A percentile compares a stretch with the other conserved stretches of the same genome.
These are phyloP conservation scores for Paralvinella palmiformis DNA, from an alignment of 1,140 invertebrate species.

Conservation along the genomic window DNA sequence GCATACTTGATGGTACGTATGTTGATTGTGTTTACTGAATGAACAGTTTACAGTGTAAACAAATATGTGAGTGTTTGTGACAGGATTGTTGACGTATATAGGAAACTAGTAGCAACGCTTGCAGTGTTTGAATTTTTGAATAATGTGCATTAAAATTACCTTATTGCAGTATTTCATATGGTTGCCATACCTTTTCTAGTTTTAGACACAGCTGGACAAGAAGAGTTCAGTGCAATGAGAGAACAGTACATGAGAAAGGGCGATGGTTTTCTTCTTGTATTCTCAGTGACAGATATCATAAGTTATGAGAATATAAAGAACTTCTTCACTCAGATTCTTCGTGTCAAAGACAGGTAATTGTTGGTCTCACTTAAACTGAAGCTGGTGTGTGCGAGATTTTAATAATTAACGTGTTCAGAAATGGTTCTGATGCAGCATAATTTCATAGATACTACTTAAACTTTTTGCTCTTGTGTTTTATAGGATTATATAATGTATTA, in stretches of 20 bases:
- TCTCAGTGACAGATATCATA: conserved; percentile 85
- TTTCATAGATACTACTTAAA: too few relatives aligned
- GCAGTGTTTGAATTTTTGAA: too few relatives aligned
- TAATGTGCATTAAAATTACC: too few relatives aligned
- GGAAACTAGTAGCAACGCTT: too few relatives aligned
- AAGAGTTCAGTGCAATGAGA: conserved; percentile 92
- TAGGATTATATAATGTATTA: too few relatives aligned
- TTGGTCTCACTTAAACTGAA: too few relatives aligned
- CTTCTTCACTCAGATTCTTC: conserved; percentile 85
- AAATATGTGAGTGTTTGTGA: neutral
- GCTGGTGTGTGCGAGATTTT: too few relatives aligned
- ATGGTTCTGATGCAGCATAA: too few relatives aligned
- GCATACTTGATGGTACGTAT: conserved; percentile 78
- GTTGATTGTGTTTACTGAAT: neutral
- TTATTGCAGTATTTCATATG: too few relatives aligned
- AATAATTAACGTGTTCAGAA: too few relatives aligned
- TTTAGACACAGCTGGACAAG: conserved; percentile 61
- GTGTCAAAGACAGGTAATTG: conserved; percentile 60
- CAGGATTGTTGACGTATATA: too few relatives aligned
- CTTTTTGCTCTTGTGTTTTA: too few relatives aligned
- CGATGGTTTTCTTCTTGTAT: conserved; percentile 62
- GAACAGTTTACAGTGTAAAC: neutral
- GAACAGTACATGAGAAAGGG: conserved; percentile 84
- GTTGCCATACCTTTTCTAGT: conserved; percentile 43
- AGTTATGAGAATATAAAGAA: conserved; percentile 91